A percentile compares a stretch with the other conserved stretches of the same genome.
Conservation (phyloP, 2,797 vertebrate genomes). For the Pithecia hirsuta region DNA sequence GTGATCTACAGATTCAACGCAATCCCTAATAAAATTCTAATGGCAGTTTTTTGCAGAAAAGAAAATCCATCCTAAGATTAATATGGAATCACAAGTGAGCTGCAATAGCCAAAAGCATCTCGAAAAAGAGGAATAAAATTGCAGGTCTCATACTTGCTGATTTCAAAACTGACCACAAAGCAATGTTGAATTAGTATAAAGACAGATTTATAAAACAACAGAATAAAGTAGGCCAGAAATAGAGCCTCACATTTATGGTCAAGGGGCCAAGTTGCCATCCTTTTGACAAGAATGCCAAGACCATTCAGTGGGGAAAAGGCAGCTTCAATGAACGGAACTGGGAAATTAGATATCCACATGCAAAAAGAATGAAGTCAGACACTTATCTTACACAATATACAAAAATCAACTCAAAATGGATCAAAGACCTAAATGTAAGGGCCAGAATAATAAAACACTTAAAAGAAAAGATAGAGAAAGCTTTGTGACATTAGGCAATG, state of each 20-base stretch:
- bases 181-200: not conserved
- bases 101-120: not conserved
- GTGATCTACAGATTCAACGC: not conserved
- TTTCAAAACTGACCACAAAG: not conserved
- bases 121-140: not conserved
- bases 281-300: not conserved
- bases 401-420: conserved; percentile 18
- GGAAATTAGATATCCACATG: not conserved
- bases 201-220: not conserved
- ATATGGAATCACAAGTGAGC: not conserved
- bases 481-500: not conserved
- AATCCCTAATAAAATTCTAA: not conserved
- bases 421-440: not conserved
- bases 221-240: not conserved
- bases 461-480: not conserved
- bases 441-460: not conserved
- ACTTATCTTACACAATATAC: not conserved
- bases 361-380: not conserved
- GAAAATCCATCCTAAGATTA: not conserved
- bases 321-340: not conserved
- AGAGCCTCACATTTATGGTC: not conserved
- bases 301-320: not conserved
- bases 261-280: not conserved
- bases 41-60: not conserved
- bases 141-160: not conserved